Conservation (phyloP, 2,797 vertebrate genomes). For the Orientallactaga sibirica region DNA sequence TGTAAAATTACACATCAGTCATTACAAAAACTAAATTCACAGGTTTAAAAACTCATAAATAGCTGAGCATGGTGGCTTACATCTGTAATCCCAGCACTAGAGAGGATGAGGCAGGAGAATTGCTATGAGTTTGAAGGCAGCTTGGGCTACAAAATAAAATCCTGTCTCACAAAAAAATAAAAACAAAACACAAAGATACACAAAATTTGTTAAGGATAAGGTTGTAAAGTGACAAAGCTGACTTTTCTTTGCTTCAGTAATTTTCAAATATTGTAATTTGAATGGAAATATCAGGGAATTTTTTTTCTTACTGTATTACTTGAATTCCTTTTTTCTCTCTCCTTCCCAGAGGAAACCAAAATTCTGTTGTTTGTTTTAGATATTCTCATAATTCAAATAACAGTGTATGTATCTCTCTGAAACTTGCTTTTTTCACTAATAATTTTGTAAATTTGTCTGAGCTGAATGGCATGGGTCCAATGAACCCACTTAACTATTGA, state of each 20-base stretch:
- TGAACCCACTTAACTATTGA: neutral
- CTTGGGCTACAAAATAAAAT: too few species aligned
- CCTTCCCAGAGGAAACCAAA: conserved; percentile 5
- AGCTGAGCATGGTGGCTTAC: neutral
- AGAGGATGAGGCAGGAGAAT: neutral
- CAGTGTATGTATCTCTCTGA: neutral
- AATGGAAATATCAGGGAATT: neutral
- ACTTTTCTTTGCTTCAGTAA: neutral
- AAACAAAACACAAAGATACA: neutral
- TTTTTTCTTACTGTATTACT: neutral
- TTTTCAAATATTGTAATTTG: conserved; percentile 36
- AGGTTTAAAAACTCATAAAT: conserved; percentile 22
- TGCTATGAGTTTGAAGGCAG: neutral
- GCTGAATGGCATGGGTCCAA: neutral
- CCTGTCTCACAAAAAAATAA: neutral
- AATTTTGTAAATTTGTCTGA: conserved; percentile 4
- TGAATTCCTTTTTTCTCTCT: neutral
- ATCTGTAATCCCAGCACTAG: neutral
- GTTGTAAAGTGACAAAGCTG: neutral
- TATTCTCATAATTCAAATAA: conserved; percentile 40
- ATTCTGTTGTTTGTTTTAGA: conserved; percentile 20
- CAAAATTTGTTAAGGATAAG: neutral
- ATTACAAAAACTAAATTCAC: neutral
- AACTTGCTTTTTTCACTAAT: neutral
- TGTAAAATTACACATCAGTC: neutral